phyloP scores from a whole-genome alignment of 2,888 invertebrate species.

The Tiliacea aurago region DNA sequence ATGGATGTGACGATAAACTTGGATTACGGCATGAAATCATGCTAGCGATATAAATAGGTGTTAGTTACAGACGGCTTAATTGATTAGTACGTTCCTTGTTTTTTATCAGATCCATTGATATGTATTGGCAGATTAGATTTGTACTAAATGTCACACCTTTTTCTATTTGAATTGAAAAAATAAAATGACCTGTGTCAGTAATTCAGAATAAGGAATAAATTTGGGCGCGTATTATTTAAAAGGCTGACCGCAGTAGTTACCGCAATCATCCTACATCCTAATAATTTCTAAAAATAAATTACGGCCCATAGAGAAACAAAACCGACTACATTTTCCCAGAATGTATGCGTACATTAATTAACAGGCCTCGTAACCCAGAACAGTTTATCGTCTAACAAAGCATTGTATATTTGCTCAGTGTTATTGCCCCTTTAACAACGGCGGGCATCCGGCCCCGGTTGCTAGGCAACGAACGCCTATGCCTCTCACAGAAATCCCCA shows the following conservation, averaged over 20 bases:
- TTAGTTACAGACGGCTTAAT: conserved; percentile 25
- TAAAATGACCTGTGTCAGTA: conserved; percentile 2
- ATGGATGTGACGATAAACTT: conserved; percentile 34
- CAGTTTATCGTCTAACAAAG: conserved; percentile 48
- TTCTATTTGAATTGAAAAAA: background rate
- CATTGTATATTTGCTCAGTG: conserved; percentile 57
- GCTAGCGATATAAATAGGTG: conserved; percentile 35
- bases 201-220: conserved; percentile 17
- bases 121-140: conserved; percentile 22
- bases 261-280: conserved; percentile 24
- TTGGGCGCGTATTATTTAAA: conserved; percentile 20
- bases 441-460: conserved; percentile 73
- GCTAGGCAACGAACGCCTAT: conserved; percentile 75
- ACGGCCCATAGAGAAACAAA: background rate
- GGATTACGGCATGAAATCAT: conserved; percentile 34
- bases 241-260: background rate
- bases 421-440: conserved; percentile 53
- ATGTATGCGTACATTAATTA: conserved; percentile 43
- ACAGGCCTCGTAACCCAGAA: conserved; percentile 35
- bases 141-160: conserved; percentile 11
- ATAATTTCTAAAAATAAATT: conserved; percentile 26
- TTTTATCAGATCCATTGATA: conserved; percentile 15
- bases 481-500: conserved; percentile 70
- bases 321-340: conserved; percentile 36
- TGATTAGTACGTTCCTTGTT: conserved; percentile 33